A percentile compares a stretch with the other conserved stretches of the same genome.
Conservation (phyloP, 1,140 invertebrate species). For the Venustaconcha ellipsiformis region DNA sequence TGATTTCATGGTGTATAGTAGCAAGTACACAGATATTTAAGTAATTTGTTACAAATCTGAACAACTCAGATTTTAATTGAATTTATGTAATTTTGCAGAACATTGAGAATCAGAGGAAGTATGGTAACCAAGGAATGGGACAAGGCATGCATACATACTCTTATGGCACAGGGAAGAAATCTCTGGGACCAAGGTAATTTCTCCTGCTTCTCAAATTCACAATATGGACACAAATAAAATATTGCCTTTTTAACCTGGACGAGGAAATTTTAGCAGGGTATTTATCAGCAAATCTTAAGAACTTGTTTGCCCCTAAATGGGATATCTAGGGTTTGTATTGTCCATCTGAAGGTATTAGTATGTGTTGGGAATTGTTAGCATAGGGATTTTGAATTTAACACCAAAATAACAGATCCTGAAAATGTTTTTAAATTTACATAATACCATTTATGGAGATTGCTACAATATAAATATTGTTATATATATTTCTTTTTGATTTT, state of each 20-base stretch:
- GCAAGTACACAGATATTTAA: no score
- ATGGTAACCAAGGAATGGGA: conserved; percentile 27
- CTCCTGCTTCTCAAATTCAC: not conserved
- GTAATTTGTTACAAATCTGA: no score
- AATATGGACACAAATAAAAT: not conserved
- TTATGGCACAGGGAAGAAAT: conserved; percentile 52
- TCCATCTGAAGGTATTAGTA: not conserved
- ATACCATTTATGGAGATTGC: no score
- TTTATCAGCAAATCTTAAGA: not conserved
- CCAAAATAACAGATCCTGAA: no score
- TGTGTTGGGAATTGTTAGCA: no score
- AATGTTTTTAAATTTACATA: no score
- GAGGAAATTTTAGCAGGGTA: not conserved
- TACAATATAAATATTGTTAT: no score
- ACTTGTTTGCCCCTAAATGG: not conserved
- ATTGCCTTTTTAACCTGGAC: not conserved
- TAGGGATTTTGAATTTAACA: no score
- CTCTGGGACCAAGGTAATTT: conserved; percentile 55
- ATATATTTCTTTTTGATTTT: no score
- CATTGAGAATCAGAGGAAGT: conserved; percentile 48
- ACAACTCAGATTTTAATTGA: no score
- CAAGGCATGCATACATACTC: conserved; percentile 21
- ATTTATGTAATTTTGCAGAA: conserved; percentile 20
- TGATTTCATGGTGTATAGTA: no score
- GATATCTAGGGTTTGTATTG: not conserved